phyloP scores from a whole-genome alignment of 2,888 invertebrate genomes.

The Athalia cordata region DNA sequence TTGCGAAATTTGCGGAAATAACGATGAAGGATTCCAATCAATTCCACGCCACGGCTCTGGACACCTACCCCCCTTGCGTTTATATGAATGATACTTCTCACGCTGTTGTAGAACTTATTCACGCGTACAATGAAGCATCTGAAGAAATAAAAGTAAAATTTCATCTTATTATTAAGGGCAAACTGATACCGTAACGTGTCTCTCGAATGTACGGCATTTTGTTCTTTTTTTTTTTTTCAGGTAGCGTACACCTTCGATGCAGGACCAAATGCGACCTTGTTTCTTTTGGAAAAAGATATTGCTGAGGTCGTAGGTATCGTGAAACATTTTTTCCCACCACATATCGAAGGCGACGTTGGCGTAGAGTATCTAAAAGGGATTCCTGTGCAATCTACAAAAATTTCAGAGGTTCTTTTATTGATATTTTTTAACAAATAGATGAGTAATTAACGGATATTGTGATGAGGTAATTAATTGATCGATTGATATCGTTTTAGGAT shows the following conservation, averaged over 20 bases:
- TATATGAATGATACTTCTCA: slow-evolving; percentile 95
- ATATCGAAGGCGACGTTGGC: slow-evolving; percentile 59
- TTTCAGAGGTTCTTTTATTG: slow-evolving; percentile 62
- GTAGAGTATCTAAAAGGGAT: slow-evolving; percentile 78
- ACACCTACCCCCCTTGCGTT: slow-evolving; percentile 94
- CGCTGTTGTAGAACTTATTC: slow-evolving; percentile 86
- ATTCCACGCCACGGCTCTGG: slow-evolving; percentile 94
- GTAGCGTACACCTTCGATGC: slow-evolving; percentile 99
- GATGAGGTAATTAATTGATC: slow-evolving; percentile 33
- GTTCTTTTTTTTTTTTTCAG: slow-evolving; percentile 65
- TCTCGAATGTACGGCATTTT: background rate
- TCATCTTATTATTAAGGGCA: slow-evolving; percentile 27
- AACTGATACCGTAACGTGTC: background rate
- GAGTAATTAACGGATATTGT: slow-evolving; percentile 22
- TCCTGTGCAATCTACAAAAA: slow-evolving; percentile 64
- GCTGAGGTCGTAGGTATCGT: slow-evolving; percentile 81
- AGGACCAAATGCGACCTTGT: slow-evolving; percentile 96
- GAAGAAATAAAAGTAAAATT: slow-evolving; percentile 77
- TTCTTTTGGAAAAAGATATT: slow-evolving; percentile 85
- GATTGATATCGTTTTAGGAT: slow-evolving; percentile 57
- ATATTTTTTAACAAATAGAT: slow-evolving; percentile 46
- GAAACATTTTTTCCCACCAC: slow-evolving; percentile 83
- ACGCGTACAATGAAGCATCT: slow-evolving; percentile 85
- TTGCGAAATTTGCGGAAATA: slow-evolving; percentile 89
- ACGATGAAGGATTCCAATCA: slow-evolving; percentile 99